Evolutionary conservation across 2,888 invertebrate genomes (phyloP).

Genomic region (Caenorhabditis zanzibari): DNA sequence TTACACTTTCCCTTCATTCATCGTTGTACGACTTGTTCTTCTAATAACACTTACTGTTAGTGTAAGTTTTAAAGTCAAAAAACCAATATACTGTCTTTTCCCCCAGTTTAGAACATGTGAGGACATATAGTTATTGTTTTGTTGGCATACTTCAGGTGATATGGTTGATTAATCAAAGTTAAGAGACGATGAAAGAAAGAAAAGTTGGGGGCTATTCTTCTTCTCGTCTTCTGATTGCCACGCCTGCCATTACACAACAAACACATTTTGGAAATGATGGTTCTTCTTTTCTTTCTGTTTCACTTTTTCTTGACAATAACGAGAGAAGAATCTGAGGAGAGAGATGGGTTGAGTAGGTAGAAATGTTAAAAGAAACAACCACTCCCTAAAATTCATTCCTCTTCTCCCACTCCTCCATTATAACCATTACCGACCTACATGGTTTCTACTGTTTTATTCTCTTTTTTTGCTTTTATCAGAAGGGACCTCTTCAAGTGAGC

Average conservation of each 20-base stretch:
- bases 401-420: constrained; percentile 17
- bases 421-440: constrained; percentile 18
- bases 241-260: constrained; percentile 64
- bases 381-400: constrained; percentile 62
- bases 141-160: constrained; percentile 35
- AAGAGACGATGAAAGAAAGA: constrained; percentile 12
- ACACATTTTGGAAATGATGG: constrained; percentile 55
- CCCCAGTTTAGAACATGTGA: neutral
- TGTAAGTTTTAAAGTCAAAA: neutral
- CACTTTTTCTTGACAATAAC: constrained; percentile 11
- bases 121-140: constrained; percentile 29
- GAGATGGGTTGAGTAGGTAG: constrained; percentile 1
- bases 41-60: constrained; percentile 21
- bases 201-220: neutral
- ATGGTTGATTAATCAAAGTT: constrained; percentile 53
- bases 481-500: neutral
- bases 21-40: constrained; percentile 16
- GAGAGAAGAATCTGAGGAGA: constrained; percentile 5
- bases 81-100: neutral
- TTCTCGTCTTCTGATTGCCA: constrained; percentile 32
- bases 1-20: constrained; percentile 22
- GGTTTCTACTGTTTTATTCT: constrained; percentile 16
- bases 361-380: constrained; percentile 45
- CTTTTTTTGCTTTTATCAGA: neutral
- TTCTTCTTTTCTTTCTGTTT: constrained; percentile 34